A percentile compares a stretch with the other conserved stretches of the same genome.
Evolutionary conservation across 1,140 invertebrate species (phyloP).

Genomic region (Eupristina koningsbergeri): DNA sequence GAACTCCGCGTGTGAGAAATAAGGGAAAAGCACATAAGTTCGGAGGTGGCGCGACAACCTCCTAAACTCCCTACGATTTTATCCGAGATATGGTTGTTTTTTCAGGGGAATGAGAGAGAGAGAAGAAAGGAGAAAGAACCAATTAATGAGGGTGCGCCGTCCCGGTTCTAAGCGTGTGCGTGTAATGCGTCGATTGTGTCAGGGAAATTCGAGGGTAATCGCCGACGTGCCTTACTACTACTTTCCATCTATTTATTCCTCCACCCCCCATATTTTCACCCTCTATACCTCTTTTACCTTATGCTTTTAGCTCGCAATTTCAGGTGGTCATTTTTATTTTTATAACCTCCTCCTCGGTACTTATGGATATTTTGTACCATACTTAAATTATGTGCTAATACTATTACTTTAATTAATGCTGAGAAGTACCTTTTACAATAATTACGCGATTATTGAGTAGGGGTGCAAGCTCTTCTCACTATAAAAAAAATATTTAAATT

Average conservation of each 20-base stretch:
- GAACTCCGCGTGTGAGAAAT: background rate
- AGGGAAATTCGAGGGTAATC: conserved; percentile 40
- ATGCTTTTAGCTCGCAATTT: background rate
- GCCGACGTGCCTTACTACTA: background rate
- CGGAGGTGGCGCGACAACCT: background rate
- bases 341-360: background rate
- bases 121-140: background rate
- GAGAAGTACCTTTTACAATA: conserved; percentile 17
- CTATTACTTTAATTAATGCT: conserved; percentile 18
- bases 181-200: conserved; percentile 53
- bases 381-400: conserved; percentile 14
- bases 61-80: background rate
- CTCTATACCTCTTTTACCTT: background rate
- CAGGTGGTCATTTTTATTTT: background rate
- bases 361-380: background rate
- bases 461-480: background rate
- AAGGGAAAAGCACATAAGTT: background rate
- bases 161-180: conserved; percentile 34
- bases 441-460: background rate
- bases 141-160: conserved; percentile 23
- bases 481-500: background rate
- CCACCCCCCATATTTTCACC: no score
- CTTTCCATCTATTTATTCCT: background rate
- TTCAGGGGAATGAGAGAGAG: background rate
- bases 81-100: background rate